These are phyloP conservation scores for Collichthys lucidus DNA, from an alignment of 2,113 vertebrate species.

Conservation along the genomic window DNA sequence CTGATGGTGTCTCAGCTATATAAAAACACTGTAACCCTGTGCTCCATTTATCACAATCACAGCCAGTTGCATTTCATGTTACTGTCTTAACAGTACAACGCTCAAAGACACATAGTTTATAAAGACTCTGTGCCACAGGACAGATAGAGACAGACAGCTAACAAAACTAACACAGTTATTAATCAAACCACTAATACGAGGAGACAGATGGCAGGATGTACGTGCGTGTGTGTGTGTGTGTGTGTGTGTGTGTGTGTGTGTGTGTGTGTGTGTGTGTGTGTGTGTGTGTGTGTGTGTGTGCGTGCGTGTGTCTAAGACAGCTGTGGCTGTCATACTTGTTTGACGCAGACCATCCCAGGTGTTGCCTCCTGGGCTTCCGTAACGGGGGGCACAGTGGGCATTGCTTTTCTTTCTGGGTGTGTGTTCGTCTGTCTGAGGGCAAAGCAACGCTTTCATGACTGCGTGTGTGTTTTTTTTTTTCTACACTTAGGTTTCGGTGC, in stretches of 20 bases:
- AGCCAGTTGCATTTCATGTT: conserved; percentile 13
- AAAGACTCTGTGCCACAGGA: conserved; percentile 40
- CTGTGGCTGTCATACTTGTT: conserved; percentile 59
- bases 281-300: conserved; percentile 18
- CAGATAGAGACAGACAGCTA: conserved; percentile 63
- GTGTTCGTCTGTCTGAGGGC: conserved; percentile 31
- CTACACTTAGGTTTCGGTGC: conserved; percentile 50
- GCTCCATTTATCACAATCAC: background rate
- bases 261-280: conserved; percentile 15
- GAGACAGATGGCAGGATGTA: conserved; percentile 63
- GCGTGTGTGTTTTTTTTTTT: conserved; percentile 19
- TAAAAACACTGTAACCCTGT: background rate
- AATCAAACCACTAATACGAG: conserved; percentile 54
- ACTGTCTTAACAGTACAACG: conserved; percentile 2
- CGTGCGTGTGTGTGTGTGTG: background rate
- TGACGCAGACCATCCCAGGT: conserved; percentile 74
- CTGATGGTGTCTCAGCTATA: background rate
- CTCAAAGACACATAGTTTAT: background rate
- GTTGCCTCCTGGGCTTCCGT: conserved; percentile 65
- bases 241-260: background rate
- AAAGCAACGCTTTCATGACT: conserved; percentile 26
- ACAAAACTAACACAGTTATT: conserved; percentile 53
- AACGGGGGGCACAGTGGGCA: conserved; percentile 15
- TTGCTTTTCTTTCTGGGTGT: conserved; percentile 31
- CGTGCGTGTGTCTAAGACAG: conserved; percentile 45